Evolutionary conservation across 1,140 invertebrate genomes (phyloP), one percentile per base, ranked within the genome.

Genomic region (Ditylenchus dipsaci): DNA sequence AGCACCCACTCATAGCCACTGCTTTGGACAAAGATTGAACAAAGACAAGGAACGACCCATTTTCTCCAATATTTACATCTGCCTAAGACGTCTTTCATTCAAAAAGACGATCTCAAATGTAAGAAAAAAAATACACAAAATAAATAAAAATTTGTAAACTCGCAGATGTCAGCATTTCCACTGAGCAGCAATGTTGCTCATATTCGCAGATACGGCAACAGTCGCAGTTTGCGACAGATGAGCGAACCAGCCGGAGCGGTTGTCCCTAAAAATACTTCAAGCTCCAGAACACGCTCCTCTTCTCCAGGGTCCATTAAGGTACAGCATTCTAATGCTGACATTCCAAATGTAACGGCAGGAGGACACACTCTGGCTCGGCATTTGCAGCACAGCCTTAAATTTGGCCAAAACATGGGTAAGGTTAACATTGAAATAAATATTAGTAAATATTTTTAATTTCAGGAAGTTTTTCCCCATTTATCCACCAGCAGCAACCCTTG

Each of bases 141-240:
- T 38, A 11, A 8, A 47, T 11, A 23, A 62, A 58, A 45, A 38
- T 62, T 58, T 30, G 9, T 62, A 11, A 13, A 58, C 60, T 21
- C 26, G 3, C 38, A 61, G 59, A 68, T 68, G 66, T 66, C 66
- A 30, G 66, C 66, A 53, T 68, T 68, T 68, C 66, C 66, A 26
- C 23, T 67, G 29, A 23, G 23, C 15, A 66, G 62, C 66, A 68
- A 68, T 49, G 21, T 67, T 1, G 23, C 62, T 13, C 66, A 68
- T 45, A 63, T 58, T n/a, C 23, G 61, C 26, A 23, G 26, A 13
- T 29, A 53, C 47, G 60, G 62, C 60, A 23, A 66, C n/a, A 11
- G 63, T 19, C 42, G 33, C 27, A 19, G 23, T 23, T 7, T 42
- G 33, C 62, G 64, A 9, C 29, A 61, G 13, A 19, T 33, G 13